Percentiles rank a stretch among this genome's conserved stretches.
Conservation (phyloP, 2,797 vertebrate genomes). For the Sylvilagus floridanus region DNA sequence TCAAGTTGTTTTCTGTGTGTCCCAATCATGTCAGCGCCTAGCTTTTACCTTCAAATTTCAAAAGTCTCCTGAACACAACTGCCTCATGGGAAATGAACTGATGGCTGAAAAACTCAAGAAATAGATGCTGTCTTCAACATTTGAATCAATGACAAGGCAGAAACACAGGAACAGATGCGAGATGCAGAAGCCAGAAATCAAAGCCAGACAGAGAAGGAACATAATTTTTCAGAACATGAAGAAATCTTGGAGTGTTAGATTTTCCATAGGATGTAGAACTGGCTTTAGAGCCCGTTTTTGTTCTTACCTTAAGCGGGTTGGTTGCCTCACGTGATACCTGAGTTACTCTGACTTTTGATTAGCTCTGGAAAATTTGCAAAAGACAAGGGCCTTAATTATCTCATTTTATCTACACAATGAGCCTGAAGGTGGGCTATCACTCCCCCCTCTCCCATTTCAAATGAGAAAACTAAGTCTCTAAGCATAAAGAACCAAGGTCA, state of each 20-base stretch:
- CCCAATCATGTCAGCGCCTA: neutral
- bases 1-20: neutral
- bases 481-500: neutral
- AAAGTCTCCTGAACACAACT: neutral
- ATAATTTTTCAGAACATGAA: conserved; percentile 2
- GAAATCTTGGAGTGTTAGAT: neutral
- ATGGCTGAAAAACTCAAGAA: neutral
- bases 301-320: neutral
- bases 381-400: neutral
- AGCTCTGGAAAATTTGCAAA: neutral
- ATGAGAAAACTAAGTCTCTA: neutral
- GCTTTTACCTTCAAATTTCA: neutral
- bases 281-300: neutral
- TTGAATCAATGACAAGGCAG: conserved; percentile 38
- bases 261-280: neutral
- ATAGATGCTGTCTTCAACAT: neutral
- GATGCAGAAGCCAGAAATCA: conserved; percentile 36
- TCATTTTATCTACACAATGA: neutral
- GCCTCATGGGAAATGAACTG: neutral
- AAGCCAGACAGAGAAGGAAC: conserved; percentile 2
- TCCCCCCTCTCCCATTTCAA: neutral
- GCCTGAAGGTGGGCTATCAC: neutral
- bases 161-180: conserved; percentile 57
- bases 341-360: neutral
- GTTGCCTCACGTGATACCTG: neutral